These are phyloP conservation scores for Dynastes maya DNA, from an alignment of 2,888 invertebrate genomes.

Conservation along the genomic window DNA sequence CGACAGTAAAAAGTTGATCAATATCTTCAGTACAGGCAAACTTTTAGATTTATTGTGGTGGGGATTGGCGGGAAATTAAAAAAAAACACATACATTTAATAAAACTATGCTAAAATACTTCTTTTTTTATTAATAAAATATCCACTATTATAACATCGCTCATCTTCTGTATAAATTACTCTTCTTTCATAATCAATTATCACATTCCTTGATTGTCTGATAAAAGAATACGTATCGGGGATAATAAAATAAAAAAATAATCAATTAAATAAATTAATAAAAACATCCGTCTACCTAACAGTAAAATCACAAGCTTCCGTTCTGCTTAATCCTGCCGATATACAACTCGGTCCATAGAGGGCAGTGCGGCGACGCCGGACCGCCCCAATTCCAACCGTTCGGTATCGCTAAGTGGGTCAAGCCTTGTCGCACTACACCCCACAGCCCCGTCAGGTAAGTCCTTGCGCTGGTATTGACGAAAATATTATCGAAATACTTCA, in stretches of 20 bases:
- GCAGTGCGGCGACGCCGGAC: conserved; percentile 81
- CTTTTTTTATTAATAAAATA: conserved; percentile 35
- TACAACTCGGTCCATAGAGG: conserved; percentile 85
- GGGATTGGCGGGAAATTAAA: neutral
- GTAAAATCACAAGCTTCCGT: conserved; percentile 46
- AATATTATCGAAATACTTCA: conserved; percentile 59
- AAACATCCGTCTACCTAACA: neutral
- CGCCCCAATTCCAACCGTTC: conserved; percentile 89
- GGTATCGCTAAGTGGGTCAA: conserved; percentile 86
- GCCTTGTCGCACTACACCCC: conserved; percentile 80
- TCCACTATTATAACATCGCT: conserved; percentile 18
- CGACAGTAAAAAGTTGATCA: too few relatives aligned
- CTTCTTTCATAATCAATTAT: conserved; percentile 35
- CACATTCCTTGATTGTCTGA: conserved; percentile 51
- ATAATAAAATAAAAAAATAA: conserved; percentile 14
- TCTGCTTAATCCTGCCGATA: conserved; percentile 44
- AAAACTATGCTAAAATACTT: conserved; percentile 34
- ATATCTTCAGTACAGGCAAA: too few relatives aligned
- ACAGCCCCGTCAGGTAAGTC: conserved; percentile 71
- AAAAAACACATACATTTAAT: neutral
- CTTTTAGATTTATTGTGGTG: neutral
- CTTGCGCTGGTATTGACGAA: conserved; percentile 61
- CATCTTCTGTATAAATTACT: conserved; percentile 34
- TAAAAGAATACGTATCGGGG: conserved; percentile 13
- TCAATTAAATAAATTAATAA: conserved; percentile 37